Percentiles rank a stretch among this genome's conserved stretches.
Conservation (phyloP, 2,113 vertebrate genomes). For the Zapornia atra region DNA sequence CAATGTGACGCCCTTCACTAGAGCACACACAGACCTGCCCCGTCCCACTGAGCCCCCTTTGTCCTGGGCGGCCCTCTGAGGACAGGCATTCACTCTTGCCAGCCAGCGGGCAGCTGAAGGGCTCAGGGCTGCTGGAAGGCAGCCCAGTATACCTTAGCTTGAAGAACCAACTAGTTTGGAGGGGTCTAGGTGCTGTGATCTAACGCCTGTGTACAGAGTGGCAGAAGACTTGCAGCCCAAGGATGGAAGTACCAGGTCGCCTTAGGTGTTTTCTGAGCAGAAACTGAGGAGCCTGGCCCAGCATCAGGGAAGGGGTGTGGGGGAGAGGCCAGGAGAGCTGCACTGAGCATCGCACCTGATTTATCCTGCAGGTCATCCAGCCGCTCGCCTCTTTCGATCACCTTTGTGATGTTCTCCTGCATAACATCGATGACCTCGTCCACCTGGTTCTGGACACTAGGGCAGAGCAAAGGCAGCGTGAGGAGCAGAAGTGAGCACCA, state of each 20-base stretch:
- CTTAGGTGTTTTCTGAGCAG: not conserved
- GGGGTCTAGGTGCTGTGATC: no score
- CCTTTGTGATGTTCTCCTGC: slow-evolving; percentile 99
- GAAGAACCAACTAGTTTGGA: not conserved
- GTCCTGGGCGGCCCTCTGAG: not conserved
- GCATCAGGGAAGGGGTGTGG: not conserved
- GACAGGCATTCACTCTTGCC: not conserved
- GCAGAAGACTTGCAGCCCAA: not conserved
- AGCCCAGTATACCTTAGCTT: not conserved
- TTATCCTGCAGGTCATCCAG: slow-evolving; percentile 98
- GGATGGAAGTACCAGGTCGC: not conserved
- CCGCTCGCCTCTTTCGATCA: slow-evolving; percentile 95
- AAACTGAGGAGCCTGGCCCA: not conserved
- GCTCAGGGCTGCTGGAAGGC: not conserved
- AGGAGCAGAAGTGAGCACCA: not conserved
- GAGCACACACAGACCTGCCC: not conserved
- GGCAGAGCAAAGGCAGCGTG: not conserved
- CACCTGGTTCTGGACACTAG: slow-evolving; percentile 96
- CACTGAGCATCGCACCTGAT: slow-evolving; percentile 82
- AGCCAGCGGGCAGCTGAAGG: not conserved
- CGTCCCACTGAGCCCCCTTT: not conserved
- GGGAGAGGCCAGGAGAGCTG: not conserved
- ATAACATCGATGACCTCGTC: slow-evolving; percentile 99
- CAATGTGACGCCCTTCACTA: not conserved
- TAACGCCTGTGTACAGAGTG: not conserved